Evolutionary conservation across 2,888 invertebrate species (phyloP).

Genomic region (Hermaeophaga mercurialis): DNA sequence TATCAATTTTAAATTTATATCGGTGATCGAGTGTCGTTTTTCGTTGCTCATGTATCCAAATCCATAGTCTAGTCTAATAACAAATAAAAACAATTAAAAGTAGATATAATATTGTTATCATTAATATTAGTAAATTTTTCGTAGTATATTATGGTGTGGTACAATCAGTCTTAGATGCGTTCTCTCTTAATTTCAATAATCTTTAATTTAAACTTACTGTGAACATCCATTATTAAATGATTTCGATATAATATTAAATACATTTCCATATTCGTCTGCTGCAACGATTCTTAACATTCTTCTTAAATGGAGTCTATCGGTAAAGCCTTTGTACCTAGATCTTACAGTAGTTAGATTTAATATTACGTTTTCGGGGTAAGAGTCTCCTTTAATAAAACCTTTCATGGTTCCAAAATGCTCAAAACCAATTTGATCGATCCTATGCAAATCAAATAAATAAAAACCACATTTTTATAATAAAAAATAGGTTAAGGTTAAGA

Average conservation of each 20-base stretch:
- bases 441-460: too few relatives aligned
- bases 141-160: too few relatives aligned
- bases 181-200: too few relatives aligned
- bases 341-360: constrained; percentile 61
- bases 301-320: constrained; percentile 42
- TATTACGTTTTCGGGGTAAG: constrained; percentile 53
- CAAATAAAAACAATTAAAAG: neutral
- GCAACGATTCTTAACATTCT: constrained; percentile 48
- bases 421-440: constrained; percentile 57
- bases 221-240: constrained; percentile 62
- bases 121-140: too few relatives aligned
- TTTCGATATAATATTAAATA: constrained; percentile 62
- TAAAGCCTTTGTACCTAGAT: constrained; percentile 44
- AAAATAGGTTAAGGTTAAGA: too few relatives aligned
- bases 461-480: too few relatives aligned
- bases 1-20: constrained; percentile 58
- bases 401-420: constrained; percentile 68
- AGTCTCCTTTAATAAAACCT: constrained; percentile 62
- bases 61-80: constrained; percentile 62
- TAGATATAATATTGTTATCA: neutral
- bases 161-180: too few relatives aligned
- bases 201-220: constrained; percentile 60
- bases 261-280: constrained; percentile 62
- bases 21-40: constrained; percentile 52
- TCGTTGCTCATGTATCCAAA: constrained; percentile 60